Evolutionary conservation across 1,140 invertebrate genomes (phyloP).

Genomic region (Amphibalanus amphitrite): DNA sequence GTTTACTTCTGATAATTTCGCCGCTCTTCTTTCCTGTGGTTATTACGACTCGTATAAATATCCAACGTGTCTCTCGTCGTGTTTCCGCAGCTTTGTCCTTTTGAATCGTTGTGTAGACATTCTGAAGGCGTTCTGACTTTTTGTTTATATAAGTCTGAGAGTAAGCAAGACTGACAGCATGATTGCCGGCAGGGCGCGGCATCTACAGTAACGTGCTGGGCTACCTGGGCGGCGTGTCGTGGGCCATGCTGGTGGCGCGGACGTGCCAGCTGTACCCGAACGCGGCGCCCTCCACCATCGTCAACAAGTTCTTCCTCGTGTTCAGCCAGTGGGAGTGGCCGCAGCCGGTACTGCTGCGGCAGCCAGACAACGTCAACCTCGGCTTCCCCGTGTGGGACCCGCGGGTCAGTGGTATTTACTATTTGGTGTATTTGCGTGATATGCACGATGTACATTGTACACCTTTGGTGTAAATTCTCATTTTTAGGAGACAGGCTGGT

Average conservation of each 20-base stretch:
- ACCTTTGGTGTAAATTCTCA: too few relatives aligned
- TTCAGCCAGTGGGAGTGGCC: slow-evolving; percentile 98
- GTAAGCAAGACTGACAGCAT: slow-evolving; percentile 12
- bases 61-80: too few relatives aligned
- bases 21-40: too few relatives aligned
- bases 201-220: slow-evolving; percentile 97
- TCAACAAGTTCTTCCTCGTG: slow-evolving; percentile 97
- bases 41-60: too few relatives aligned
- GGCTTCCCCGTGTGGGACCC: slow-evolving; percentile 92
- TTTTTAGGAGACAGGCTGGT: too few relatives aligned
- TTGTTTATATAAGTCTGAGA: too few relatives aligned
- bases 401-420: slow-evolving; percentile 43
- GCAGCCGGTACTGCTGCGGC: slow-evolving; percentile 86
- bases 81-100: too few relatives aligned
- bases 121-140: too few relatives aligned
- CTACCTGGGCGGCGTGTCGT: slow-evolving; percentile 95
- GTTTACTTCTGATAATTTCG: too few relatives aligned
- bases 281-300: slow-evolving; percentile 78
- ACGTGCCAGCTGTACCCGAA: slow-evolving; percentile 98
- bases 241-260: slow-evolving; percentile 97
- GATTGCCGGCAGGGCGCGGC: slow-evolving; percentile 50
- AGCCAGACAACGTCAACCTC: slow-evolving; percentile 68
- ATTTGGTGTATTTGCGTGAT: too few relatives aligned
- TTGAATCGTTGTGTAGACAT: too few relatives aligned
- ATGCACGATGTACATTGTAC: too few relatives aligned